Percentiles rank a stretch among this genome's conserved stretches.
These are phyloP conservation scores for Eulemur macaco DNA, from an alignment of 2,113 vertebrate genomes.

Conservation along the genomic window DNA sequence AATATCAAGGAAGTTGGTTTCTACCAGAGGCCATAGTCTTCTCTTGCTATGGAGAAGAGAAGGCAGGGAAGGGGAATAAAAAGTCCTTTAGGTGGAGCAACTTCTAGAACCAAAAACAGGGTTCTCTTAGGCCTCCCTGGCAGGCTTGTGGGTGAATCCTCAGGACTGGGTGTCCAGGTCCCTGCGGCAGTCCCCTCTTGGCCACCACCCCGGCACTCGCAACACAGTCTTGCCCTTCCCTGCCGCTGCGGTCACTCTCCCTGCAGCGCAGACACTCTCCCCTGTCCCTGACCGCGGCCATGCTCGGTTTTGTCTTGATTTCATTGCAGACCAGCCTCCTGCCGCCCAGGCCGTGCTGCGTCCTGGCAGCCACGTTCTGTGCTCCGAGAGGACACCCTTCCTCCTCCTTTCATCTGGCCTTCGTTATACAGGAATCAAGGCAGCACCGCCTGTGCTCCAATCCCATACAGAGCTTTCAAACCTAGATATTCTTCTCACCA, in stretches of 20 bases:
- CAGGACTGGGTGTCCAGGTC: not conserved
- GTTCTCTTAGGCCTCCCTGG: not conserved
- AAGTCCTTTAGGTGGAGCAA: too few relatives aligned
- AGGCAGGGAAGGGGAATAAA: not conserved
- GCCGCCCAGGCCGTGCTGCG: accelerated
- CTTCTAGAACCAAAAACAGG: not conserved
- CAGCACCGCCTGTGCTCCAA: too few relatives aligned
- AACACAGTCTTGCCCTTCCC: not conserved
- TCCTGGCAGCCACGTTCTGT: not conserved
- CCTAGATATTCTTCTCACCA: not conserved
- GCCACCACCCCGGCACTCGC: accelerated
- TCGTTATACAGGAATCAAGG: not conserved
- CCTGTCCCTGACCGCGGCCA: not conserved
- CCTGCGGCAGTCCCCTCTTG: not conserved
- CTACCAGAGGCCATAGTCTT: too few relatives aligned
- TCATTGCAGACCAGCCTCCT: not conserved
- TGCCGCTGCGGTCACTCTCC: not conserved
- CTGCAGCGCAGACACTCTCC: not conserved
- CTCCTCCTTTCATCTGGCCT: not conserved
- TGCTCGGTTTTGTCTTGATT: not conserved
- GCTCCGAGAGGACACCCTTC: accelerated
- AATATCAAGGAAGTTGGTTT: not conserved
- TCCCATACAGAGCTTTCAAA: not conserved
- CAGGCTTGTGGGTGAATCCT: not conserved
- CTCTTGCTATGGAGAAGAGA: not conserved